Conservation (phyloP, 2,888 invertebrate species). For the Ormyrus pomaceus region DNA sequence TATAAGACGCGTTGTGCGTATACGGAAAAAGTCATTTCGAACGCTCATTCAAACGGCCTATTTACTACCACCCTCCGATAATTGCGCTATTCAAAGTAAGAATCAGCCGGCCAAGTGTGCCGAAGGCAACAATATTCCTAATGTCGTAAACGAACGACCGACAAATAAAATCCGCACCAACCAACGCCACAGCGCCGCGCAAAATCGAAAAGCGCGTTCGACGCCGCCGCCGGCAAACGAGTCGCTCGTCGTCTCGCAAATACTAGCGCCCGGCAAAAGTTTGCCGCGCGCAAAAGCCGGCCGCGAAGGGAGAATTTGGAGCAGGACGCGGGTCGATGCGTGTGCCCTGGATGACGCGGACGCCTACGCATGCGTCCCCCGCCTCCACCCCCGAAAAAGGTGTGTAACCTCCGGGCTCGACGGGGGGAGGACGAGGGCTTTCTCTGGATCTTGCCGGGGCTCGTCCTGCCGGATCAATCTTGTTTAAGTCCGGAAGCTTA, state of each 20-base stretch:
- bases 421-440: no score
- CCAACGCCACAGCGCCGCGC: neutral
- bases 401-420: neutral
- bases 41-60: no score
- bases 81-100: no score
- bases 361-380: slow-evolving; percentile 49
- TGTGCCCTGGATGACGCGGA: slow-evolving; percentile 64
- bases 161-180: neutral
- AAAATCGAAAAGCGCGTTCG: neutral
- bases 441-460: no score
- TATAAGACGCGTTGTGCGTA: slow-evolving; percentile 33
- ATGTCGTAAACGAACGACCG: neutral
- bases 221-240: neutral
- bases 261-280: neutral
- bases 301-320: neutral
- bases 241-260: neutral
- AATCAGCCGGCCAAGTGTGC: no score
- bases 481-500: no score
- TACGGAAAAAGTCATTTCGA: neutral
- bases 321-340: slow-evolving; percentile 56
- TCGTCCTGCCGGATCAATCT: no score
- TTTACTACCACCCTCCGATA: no score
- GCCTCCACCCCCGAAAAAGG: neutral
- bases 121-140: no score
- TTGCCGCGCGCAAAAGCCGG: neutral